phyloP scores from a whole-genome alignment of 2,888 invertebrate species.

The Petrolisthes manimaculis region DNA sequence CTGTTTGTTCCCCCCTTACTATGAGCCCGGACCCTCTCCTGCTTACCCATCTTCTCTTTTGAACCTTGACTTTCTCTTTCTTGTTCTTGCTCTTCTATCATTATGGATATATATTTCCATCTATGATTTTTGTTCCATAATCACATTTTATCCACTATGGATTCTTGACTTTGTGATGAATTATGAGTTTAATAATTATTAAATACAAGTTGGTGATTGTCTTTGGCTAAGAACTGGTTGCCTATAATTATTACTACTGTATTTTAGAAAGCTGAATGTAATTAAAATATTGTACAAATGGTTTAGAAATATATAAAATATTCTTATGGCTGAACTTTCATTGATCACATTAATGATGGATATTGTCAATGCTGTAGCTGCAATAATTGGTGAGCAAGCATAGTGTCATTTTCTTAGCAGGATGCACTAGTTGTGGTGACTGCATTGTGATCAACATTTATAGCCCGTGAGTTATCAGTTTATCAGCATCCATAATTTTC shows the following conservation, averaged over 20 bases:
- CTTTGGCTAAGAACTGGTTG: conserved; percentile 26
- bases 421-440: not conserved
- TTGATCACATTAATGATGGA: conserved; percentile 35
- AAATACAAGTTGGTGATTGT: not conserved
- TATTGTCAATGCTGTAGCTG: not conserved
- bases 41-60: too few relatives aligned
- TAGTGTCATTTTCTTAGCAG: not conserved
- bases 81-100: too few relatives aligned
- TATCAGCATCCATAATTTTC: not conserved
- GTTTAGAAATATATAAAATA: conserved; percentile 48
- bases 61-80: too few relatives aligned
- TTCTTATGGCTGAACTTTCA: conserved; percentile 38
- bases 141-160: too few relatives aligned
- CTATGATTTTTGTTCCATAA: too few relatives aligned
- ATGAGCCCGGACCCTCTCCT: too few relatives aligned
- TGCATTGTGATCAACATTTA: not conserved
- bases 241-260: conserved; percentile 20
- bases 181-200: too few relatives aligned
- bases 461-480: not conserved
- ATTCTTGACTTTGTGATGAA: too few relatives aligned
- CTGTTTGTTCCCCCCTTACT: too few relatives aligned
- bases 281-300: conserved; percentile 52
- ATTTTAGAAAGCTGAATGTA: conserved; percentile 34
- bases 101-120: too few relatives aligned
- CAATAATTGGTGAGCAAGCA: not conserved